Evolutionary conservation across 1,140 invertebrate genomes (phyloP), one percentile per base, ranked within the genome.

Genomic region (Hylaeus anthracinus): DNA sequence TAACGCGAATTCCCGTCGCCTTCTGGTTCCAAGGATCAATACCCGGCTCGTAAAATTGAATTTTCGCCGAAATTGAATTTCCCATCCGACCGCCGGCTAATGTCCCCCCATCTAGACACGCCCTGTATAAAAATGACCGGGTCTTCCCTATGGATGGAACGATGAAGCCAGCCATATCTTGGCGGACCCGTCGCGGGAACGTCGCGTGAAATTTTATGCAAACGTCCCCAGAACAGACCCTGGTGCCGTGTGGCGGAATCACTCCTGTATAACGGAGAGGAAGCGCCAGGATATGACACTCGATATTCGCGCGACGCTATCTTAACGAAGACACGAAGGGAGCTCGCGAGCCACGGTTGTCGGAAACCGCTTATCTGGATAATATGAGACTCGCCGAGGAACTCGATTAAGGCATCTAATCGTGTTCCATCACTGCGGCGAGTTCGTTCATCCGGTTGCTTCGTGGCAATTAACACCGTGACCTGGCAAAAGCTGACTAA

Each of bases 131-230:
- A 48, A 72, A 65, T 39, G 60, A 48, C 2, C 10, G 39, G 41
- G 2, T 48, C 41, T 72, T 79, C 77, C 60, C 77, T 79, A 55
- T 65, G 76, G 75, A 78, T 71, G 56, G 61, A 63, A 72, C 45
- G 65, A 26, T 41, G 45, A 45, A 64, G 37, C 15, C 45, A 26
- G 15, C 55, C 37, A 60, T 48, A 64, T 56, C n/a, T 14, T 67
- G 4, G 15, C 64, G n/a, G 15, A n/a, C 53, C 51, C 39, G 39
- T 43, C 51, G 26, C 66, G 51, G 66, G 37, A 72, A 77, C 70
- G 73, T 39, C 72, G 71, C 53, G 60, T 77, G 80, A 82, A 82
- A 82, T 82, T 82, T 82, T 77, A 77, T 82, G 80, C 80, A 82
- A 77, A 82, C 48, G 15, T 26, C 12, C 39, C 1, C 4, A 37